Conservation (phyloP, 1,140 invertebrate genomes). For the Adelges cooleyi region DNA sequence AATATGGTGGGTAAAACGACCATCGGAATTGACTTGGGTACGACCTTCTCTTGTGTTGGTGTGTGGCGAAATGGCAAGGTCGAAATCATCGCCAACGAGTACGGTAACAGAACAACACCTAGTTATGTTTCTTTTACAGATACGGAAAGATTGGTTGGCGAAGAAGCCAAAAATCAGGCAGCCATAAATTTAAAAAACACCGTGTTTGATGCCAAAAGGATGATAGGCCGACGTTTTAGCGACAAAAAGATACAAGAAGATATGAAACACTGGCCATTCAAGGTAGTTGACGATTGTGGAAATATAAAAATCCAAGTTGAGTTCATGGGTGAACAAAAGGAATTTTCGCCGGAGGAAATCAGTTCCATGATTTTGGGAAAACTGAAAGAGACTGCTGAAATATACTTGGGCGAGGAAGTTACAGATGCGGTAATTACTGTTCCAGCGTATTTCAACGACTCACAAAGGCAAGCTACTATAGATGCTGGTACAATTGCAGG, state of each 20-base stretch:
- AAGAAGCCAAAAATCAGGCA: constrained; percentile 44
- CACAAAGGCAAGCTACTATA: constrained; percentile 58
- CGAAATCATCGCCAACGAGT: too few species aligned
- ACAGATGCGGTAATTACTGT: constrained; percentile 49
- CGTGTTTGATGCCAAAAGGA: too few species aligned
- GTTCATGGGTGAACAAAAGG: constrained; percentile 60
- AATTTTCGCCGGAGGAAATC: constrained; percentile 64
- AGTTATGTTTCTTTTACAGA: constrained; percentile 81
- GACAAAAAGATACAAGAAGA: constrained; percentile 50
- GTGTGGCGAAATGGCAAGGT: constrained; percentile 76
- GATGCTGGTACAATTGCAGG: constrained; percentile 76
- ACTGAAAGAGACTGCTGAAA: constrained; percentile 58
- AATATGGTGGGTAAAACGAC: constrained; percentile 32
- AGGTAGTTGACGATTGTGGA: too few species aligned
- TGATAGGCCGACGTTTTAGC: too few species aligned
- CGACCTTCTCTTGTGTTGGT: constrained; percentile 68
- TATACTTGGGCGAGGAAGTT: constrained; percentile 45
- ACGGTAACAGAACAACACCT: too few species aligned
- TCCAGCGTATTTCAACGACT: too few species aligned
- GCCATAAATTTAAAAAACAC: constrained; percentile 79
- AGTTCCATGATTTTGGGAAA: constrained; percentile 73
- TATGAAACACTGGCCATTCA: constrained; percentile 58
- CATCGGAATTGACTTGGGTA: constrained; percentile 39
- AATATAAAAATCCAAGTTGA: constrained; percentile 54
- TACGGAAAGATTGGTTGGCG: constrained; percentile 59